Evolutionary conservation across 2,113 vertebrate species (phyloP).

Genomic region (Stegastes partitus): DNA sequence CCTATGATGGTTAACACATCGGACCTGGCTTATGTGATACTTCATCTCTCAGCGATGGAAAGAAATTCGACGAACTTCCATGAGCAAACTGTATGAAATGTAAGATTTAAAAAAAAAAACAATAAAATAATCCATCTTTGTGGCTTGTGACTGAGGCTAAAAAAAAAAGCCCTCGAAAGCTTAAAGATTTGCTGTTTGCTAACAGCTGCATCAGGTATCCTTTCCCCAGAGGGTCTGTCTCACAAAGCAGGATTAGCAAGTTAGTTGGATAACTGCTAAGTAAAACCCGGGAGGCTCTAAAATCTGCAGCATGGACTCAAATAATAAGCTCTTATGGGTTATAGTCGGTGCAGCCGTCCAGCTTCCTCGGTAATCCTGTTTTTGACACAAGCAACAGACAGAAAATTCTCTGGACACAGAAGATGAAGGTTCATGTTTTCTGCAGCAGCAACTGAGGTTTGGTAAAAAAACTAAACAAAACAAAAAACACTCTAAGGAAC

Average conservation of each 20-base stretch:
- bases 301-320: constrained; percentile 30
- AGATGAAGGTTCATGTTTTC: constrained; percentile 17
- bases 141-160: not conserved
- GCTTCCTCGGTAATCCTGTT: constrained; percentile 29
- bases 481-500: too few relatives aligned
- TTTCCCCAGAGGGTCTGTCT: constrained; percentile 4
- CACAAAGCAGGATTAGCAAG: constrained; percentile 34
- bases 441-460: constrained; percentile 11
- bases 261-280: constrained; percentile 46
- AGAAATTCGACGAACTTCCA: constrained; percentile 11
- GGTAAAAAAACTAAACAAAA: constrained; percentile 26
- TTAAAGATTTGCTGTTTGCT: constrained; percentile 18
- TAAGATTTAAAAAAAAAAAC: not conserved
- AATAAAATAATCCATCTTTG: not conserved
- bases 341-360: not conserved
- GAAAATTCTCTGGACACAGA: constrained; percentile 13
- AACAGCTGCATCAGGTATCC: constrained; percentile 10
- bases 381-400: constrained; percentile 18
- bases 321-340: constrained; percentile 16
- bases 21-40: constrained; percentile 46
- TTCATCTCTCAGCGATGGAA: constrained; percentile 4
- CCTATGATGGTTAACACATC: constrained; percentile 34
- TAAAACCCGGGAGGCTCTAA: constrained; percentile 14
- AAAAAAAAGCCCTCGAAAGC: constrained; percentile 8
- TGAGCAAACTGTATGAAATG: not conserved